Base-by-base conservation (phyloP, 2,113 vertebrate species). In the Tichodroma muraria region DNA sequence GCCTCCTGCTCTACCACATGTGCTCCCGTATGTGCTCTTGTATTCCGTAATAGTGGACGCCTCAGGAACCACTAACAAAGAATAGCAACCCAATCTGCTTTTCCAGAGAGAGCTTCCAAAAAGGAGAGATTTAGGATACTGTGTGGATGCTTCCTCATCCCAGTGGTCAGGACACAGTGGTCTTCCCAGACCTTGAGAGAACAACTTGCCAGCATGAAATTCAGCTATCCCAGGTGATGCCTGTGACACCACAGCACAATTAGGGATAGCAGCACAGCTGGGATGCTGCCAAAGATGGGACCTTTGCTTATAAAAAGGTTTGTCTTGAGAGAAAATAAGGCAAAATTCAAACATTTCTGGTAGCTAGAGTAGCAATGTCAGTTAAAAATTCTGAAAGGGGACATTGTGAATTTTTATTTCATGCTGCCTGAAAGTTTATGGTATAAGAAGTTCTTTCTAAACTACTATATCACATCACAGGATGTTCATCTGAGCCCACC, bases 151-250 rank as follows among this genome's bases (percentile, higher is more conserved):
- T 40, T 47, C 47, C 45, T 38, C 38, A 40, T 31, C 20, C 21
- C 21, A 31, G 24, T 18, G 24, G 30, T 59, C 16, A 9, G 3
- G 30, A 35, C 24, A 53, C 0, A 1, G 14, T 44, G 33, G 8
- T 27, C 17, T 60, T 27, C 31, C 37, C 49, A 71, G 27, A 47
- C 16, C 8, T 3, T 7, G 23, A 71, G 21, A 81, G 8, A 44
- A 42, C 15, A 81, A 89, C 31, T 27, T 57, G 42, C 6, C 3
- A 3, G 20, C 5, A 2, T 40, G n/a, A 0, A 3, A 30, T 40
- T 77, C 38, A 75, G 19, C 25, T 38, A 15, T 54, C 22, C 23
- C 8, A 1, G 3, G 28, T 31, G 52, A 22, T 70, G 18, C 22
- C 21, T 0, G 0, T 16, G 42, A 49, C 30, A 53, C 37, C 10